Conservation (phyloP, 1,140 invertebrate species). For the Lutraria rhynchaena region DNA sequence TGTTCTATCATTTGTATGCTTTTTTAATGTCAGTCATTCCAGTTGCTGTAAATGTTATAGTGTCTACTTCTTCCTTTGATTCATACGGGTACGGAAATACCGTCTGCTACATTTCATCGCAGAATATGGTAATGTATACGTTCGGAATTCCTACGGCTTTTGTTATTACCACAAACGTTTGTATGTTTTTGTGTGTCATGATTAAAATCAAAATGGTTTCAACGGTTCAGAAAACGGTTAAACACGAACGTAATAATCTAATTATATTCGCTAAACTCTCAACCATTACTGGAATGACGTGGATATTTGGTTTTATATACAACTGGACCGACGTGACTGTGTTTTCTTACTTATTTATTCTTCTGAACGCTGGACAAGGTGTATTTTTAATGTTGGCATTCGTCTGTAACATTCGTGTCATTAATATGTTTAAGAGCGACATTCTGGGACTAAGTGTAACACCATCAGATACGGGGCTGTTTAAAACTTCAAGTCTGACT, state of each 20-base stretch:
- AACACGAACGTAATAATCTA: constrained; percentile 19
- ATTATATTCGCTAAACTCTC: constrained; percentile 45
- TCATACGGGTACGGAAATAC: constrained; percentile 21
- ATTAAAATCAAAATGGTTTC: constrained; percentile 18
- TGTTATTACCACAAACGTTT: constrained; percentile 7
- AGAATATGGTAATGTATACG: constrained; percentile 13
- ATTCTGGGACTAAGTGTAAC: no score
- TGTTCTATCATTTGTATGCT: not conserved
- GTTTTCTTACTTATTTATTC: constrained; percentile 32
- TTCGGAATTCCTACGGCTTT: constrained; percentile 25
- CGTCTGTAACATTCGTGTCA: constrained; percentile 22
- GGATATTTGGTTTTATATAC: constrained; percentile 47
- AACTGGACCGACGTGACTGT: constrained; percentile 9
- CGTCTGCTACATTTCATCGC: constrained; percentile 36
- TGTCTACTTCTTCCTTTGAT: not conserved
- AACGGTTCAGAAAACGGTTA: not conserved
- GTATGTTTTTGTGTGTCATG: constrained; percentile 26
- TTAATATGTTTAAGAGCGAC: no score
- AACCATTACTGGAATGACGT: constrained; percentile 30
- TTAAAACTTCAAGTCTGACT: no score
- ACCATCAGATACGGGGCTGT: no score
- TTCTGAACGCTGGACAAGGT: constrained; percentile 35
- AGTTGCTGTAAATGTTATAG: not conserved
- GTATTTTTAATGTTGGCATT: constrained; percentile 43
- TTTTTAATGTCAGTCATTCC: not conserved